Evolutionary conservation across 2,888 invertebrate genomes (phyloP), one percentile per base, ranked within the genome.

Genomic region (Pegoplata infirma): DNA sequence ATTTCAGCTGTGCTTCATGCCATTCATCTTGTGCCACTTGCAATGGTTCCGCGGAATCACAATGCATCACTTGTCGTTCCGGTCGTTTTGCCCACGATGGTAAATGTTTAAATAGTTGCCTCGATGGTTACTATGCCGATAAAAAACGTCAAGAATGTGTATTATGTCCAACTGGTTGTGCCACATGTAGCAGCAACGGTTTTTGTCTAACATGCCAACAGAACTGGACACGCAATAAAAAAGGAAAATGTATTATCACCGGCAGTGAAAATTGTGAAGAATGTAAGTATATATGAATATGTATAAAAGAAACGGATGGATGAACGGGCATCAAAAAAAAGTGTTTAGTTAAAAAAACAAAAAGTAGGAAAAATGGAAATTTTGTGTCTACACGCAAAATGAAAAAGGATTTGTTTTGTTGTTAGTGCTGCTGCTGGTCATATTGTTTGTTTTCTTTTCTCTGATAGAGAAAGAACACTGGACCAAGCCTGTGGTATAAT

Each of bases 1-100:
- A 28, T 68, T 36, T 4, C 83, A 94, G 94, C 85, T 96, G 96
- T 88, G 92, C 93, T 36, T 92, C 93, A 59, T 96, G 96, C 86
- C 95, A 96, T 89, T 89, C 92, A 59, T 92, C 94, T 21, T 96
- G 96, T 88, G 94, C 94, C 84, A 94, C 95, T 21, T 96, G 96
- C 88, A 93, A 92, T 82, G 96, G 96, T 28, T 92, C 94, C 14
- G 92, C 93, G 32, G 94, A 94, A 84, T 91, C 93, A 21, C 94
- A 96, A 85, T 97, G 97, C 90, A 94, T 96, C 83, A 93, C 94
- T 12, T 97, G 97, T 89, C 93, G 93, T 77, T 90, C 93, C 40
- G 94, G 94, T 58, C 92, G 92, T 76, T 95, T 93, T 86, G 92
- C 94, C 75, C 91, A 93, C 83, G 92, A 94, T 82, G 95, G 94